Conservation (phyloP, 1,140 invertebrate genomes). For the Sesamia nonagrioides region DNA sequence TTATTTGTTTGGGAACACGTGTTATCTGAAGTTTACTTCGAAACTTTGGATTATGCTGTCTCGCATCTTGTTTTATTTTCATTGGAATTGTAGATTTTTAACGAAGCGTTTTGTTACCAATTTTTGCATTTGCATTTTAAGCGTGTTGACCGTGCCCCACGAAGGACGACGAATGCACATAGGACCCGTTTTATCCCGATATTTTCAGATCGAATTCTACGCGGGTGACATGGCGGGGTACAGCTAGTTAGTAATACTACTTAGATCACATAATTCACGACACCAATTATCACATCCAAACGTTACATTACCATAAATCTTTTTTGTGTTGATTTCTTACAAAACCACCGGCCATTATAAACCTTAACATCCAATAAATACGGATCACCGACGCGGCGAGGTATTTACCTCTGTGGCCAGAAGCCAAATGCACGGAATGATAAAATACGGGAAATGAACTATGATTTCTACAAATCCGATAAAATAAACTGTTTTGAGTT, state of each 20-base stretch:
- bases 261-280: background rate
- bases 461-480: constrained; percentile 34
- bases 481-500: constrained; percentile 8
- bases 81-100: no score
- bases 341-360: constrained; percentile 35
- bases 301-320: constrained; percentile 28
- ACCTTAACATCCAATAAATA: constrained; percentile 25
- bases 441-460: constrained; percentile 30
- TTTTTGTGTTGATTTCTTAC: constrained; percentile 34
- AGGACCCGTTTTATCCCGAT: no score
- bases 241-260: no score
- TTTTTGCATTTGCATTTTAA: no score
- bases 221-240: no score
- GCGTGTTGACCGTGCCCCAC: no score
- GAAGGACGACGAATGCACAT: no score
- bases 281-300: background rate
- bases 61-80: background rate
- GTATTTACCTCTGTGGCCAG: constrained; percentile 14
- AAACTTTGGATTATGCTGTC: background rate
- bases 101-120: no score
- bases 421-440: constrained; percentile 26
- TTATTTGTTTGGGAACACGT: background rate
- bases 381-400: constrained; percentile 19
- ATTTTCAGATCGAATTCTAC: no score
- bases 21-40: background rate